Evolutionary conservation across 2,888 invertebrate genomes (phyloP), one percentile per base, ranked within the genome.

Genomic region (Calliphora vomitoria): DNA sequence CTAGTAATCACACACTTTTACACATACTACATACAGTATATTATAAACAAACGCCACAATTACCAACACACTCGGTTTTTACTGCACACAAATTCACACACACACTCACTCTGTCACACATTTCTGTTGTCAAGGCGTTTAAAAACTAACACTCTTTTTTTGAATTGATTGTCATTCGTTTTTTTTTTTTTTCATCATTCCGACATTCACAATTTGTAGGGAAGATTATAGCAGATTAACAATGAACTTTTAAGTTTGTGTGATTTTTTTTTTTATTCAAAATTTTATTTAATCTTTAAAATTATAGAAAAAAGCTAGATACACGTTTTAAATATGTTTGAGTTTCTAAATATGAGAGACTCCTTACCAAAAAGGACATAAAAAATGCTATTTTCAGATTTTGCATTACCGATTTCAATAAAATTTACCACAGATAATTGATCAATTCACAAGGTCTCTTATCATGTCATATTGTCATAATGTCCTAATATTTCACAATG

Each of bases 21-120:
- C 4, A 38, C 41, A 78, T 10, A n/a, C 25, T 8, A 10, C 47
- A n/a, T 35, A 50, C 41, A 55, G 41, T n/a, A 15, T 8, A 25
- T 31, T 38, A 47, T 53, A 81, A 41, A 81, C 15, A 53, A 81
- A 35, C 38, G 25, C 72, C 11, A 72, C 72, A 60, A 72, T 71
- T 72, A 71, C 50, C 38, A 62, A 20, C 60, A 80, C 20, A 35
- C 35, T 62, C 31, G 38, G 25, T 41, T 47, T 69, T 62, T 62
- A 41, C 10, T 71, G 62, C 10, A 20, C 47, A 72, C 20, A 41
- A 25, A n/a, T n/a, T n/a, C n/a, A n/a, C n/a, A 50, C 41, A 41
- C 10, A 20, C 64, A 55, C 64, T 31, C 53, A 55, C 58, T 47
- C 3, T 47, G 41, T 18, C 44, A 55, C 15, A 41, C n/a, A 31